phyloP scores from a whole-genome alignment of 2,888 invertebrate genomes.

The Leucania comma region DNA sequence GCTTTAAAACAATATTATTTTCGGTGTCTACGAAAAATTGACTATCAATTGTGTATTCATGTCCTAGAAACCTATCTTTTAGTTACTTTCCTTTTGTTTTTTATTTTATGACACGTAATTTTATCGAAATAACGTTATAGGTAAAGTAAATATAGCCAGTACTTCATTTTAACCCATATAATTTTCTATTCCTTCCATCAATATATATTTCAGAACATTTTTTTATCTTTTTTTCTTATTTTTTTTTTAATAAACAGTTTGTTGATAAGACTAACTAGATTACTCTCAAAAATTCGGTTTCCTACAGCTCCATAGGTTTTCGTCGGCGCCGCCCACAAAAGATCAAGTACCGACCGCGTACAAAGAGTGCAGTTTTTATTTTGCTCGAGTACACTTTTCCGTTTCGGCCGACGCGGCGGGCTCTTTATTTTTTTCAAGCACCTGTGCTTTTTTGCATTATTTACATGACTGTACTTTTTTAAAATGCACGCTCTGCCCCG shows the following conservation, averaged over 20 bases:
- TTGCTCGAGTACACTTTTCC: constrained; percentile 82
- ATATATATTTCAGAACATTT: too few relatives aligned
- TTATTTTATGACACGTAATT: neutral
- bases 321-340: constrained; percentile 76
- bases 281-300: neutral
- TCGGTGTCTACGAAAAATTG: constrained; percentile 11
- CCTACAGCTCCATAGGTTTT: constrained; percentile 69
- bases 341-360: constrained; percentile 83
- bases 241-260: too few relatives aligned
- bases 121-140: neutral
- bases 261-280: neutral
- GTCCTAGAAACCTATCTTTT: neutral
- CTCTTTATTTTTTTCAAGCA: constrained; percentile 81
- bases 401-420: constrained; percentile 71
- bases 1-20: constrained; percentile 12
- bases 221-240: neutral
- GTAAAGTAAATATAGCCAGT: neutral
- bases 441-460: constrained; percentile 79
- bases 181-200: neutral
- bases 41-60: neutral
- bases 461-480: constrained; percentile 65
- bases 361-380: constrained; percentile 84
- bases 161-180: neutral
- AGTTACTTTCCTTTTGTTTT: constrained; percentile 3
- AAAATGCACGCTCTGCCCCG: constrained; percentile 49